phyloP scores from a whole-genome alignment of 2,113 vertebrate genomes.

The Eulemur macaco region DNA sequence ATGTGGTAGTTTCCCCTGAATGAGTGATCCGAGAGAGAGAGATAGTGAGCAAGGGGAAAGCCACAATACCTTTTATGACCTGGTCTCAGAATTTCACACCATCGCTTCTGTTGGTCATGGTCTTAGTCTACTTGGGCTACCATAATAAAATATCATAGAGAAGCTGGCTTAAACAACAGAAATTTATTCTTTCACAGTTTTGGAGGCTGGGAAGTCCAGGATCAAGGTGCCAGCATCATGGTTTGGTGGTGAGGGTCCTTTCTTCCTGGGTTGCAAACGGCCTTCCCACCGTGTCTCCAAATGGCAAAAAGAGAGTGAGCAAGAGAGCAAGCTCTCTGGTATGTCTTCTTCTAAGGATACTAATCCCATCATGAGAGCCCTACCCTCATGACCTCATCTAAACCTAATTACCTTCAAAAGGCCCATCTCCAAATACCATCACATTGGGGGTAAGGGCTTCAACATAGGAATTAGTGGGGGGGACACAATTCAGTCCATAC shows the following conservation, averaged over 20 bases:
- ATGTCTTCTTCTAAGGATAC: background rate
- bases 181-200: background rate
- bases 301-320: background rate
- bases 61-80: background rate
- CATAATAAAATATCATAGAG: background rate
- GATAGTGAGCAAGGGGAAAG: background rate
- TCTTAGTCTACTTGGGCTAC: background rate
- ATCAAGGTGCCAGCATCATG: background rate
- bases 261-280: background rate
- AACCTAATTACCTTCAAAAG: background rate
- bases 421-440: background rate
- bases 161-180: background rate
- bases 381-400: background rate
- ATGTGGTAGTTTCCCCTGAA: no score
- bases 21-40: background rate
- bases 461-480: background rate
- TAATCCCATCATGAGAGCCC: background rate
- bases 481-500: background rate
- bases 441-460: no score
- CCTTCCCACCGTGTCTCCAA: background rate
- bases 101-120: background rate
- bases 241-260: background rate
- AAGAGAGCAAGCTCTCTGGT: background rate
- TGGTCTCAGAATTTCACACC: background rate
- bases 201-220: background rate